These are phyloP conservation scores for Eucidaris tribuloides DNA, from an alignment of 35 echinoderm and acorn worm genomes.

Conservation along the genomic window DNA sequence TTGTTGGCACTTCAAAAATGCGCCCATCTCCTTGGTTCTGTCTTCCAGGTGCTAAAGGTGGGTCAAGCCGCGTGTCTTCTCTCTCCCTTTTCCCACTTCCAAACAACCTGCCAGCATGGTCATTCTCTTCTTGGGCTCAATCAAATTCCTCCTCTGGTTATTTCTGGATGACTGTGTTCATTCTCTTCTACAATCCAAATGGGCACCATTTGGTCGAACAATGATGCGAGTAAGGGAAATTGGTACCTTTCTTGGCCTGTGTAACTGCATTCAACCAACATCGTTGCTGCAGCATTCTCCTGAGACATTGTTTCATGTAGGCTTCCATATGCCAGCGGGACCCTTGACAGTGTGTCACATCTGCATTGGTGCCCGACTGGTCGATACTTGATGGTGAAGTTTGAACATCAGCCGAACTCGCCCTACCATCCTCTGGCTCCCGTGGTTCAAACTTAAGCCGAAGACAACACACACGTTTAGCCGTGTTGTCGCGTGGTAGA, in stretches of 20 bases:
- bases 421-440: too few species aligned
- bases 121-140: slow-evolving; percentile 25
- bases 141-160: not conserved
- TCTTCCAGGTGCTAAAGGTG: not conserved
- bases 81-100: not conserved
- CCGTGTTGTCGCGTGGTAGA: too few species aligned
- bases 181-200: not conserved
- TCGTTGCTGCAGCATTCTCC: not conserved
- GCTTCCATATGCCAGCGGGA: slow-evolving; percentile 15
- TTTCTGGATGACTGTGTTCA: not conserved
- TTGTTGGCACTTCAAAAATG: not conserved
- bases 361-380: slow-evolving; percentile 33
- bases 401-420: slow-evolving; percentile 33
- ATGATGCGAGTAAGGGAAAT: not conserved
- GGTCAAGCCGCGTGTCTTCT: too few species aligned
- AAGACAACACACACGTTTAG: too few species aligned
- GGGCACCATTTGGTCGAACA: not conserved
- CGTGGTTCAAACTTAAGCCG: too few species aligned
- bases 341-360: slow-evolving; percentile 56
- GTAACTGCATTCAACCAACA: slow-evolving; percentile 5
- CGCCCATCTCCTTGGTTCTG: not conserved
- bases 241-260: not conserved
- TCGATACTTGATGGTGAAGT: slow-evolving; percentile 60
- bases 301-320: slow-evolving; percentile 30
- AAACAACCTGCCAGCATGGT: not conserved